A percentile compares a stretch with the other conserved stretches of the same genome.
Conservation (phyloP, 2,888 invertebrate genomes). For the Ditylenchus weischeri region DNA sequence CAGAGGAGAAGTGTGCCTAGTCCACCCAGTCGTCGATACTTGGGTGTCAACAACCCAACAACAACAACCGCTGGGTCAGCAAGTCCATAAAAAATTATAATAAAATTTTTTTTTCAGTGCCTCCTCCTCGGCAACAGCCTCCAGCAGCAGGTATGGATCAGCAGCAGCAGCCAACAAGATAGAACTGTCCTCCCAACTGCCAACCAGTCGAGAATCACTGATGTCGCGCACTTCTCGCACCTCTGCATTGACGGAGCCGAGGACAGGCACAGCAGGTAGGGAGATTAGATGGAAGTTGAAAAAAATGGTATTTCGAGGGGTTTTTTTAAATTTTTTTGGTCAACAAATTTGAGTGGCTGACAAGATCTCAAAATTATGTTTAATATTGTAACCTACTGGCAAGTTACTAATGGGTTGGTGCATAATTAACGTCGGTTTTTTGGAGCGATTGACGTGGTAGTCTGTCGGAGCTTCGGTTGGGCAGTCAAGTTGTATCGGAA, state of each 20-base stretch:
- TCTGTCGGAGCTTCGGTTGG: too few relatives aligned
- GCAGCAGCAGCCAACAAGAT: neutral
- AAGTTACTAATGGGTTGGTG: too few relatives aligned
- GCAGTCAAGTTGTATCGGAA: too few relatives aligned
- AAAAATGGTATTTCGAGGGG: too few relatives aligned
- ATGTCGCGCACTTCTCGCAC: conserved; percentile 8
- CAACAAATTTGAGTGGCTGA: too few relatives aligned
- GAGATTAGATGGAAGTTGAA: neutral
- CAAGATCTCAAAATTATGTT: too few relatives aligned
- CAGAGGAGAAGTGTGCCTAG: neutral
- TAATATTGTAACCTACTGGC: too few relatives aligned
- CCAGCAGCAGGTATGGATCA: conserved; percentile 1
- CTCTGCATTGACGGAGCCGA: neutral
- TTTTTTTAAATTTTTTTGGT: too few relatives aligned
- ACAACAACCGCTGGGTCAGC: neutral
- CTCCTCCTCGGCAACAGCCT: too few relatives aligned
- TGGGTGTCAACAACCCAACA: neutral
- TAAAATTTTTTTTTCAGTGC: neutral
- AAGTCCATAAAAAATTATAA: neutral
- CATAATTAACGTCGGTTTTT: too few relatives aligned
- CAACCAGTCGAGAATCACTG: neutral
- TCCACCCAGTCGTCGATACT: conserved; percentile 3
- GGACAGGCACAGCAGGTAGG: neutral
- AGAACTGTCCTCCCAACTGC: neutral
- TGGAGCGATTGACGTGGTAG: too few relatives aligned